Evolutionary conservation across 1,140 invertebrate species (phyloP), one percentile per base, ranked within the genome.

Genomic region (Drosophila ogumai): DNA sequence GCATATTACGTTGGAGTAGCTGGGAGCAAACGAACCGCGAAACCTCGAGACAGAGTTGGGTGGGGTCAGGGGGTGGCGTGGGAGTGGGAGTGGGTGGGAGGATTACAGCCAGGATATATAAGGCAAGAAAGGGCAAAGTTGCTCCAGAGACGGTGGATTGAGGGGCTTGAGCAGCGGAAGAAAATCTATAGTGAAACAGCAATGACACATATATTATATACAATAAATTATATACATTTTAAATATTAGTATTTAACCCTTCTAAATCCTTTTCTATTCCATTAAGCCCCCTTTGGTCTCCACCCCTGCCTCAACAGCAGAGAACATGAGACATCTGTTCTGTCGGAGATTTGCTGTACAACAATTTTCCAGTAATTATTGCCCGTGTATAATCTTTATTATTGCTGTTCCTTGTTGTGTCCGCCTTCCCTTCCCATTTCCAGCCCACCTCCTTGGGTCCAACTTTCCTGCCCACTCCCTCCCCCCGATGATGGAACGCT

Each of bases 301-400:
- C 43, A 31, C 1, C 43, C 7, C 25, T 71, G 44, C 5, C 22
- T 0, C 0, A 47, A 6, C 9, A 38, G 6, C 25, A 10, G 13
- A 49, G 28, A 72, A 71, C 44, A 73, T 50, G 69, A 31, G 69
- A 72, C 66, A 73, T 73, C 69, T 72, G 69, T 72, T 72, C 38
- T 72, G 52, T 32, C 68, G 31, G 69, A 72, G 66, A 72, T 72
- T 72, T 72, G 32, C 66, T 72, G 66, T 66, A 72, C 68, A 79
- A 66, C 56, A 67, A 67, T 87, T 73, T 65, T 67, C 72, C 49
- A 80, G 85, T 87, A 87, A 87, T 87, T 87, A 90, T 88, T 88
- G 85, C 76, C 80, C 85, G 73, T 88, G 85, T 90, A 90, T 90
- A 88, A 85, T 90, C 84, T 76, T 90, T 84, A 84, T 88, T 90